A percentile compares a stretch with the other conserved stretches of the same genome.
These are phyloP conservation scores for Anguilla pacifica DNA, from an alignment of 2,797 vertebrate genomes.

Conservation along the genomic window DNA sequence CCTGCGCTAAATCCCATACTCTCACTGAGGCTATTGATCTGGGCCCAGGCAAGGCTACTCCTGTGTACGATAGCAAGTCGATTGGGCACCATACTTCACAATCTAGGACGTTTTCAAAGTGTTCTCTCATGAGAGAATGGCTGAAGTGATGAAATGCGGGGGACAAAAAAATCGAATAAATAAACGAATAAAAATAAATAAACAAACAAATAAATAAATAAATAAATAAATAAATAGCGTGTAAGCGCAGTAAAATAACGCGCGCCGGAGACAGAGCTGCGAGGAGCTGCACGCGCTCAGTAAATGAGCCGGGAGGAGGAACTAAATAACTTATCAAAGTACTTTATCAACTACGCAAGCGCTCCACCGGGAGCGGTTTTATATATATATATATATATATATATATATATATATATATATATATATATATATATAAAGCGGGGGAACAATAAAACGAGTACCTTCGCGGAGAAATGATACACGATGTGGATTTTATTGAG, in stretches of 20 bases:
- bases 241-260: not conserved
- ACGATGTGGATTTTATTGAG: conserved; percentile 9
- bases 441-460: conserved; percentile 1
- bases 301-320: conserved; percentile 1
- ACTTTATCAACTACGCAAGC: not conserved
- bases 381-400: not conserved
- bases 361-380: not conserved
- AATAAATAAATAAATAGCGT: not conserved
- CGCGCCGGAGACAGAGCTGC: not conserved
- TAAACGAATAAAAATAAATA: not conserved
- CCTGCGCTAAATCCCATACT: not conserved
- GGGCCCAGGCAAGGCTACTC: not conserved
- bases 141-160: not conserved
- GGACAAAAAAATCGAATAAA: not conserved
- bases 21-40: not conserved
- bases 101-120: not conserved
- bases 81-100: not conserved
- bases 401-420: not conserved
- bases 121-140: not conserved
- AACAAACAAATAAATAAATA: not conserved
- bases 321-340: conserved; percentile 17
- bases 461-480: conserved; percentile 6
- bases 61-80: not conserved
- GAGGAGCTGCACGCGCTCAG: not conserved
- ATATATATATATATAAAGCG: not conserved